Percentiles rank a stretch among this genome's conserved stretches.
These are phyloP conservation scores for Griposia aprilina DNA, from an alignment of 2,888 invertebrate species.

Conservation along the genomic window DNA sequence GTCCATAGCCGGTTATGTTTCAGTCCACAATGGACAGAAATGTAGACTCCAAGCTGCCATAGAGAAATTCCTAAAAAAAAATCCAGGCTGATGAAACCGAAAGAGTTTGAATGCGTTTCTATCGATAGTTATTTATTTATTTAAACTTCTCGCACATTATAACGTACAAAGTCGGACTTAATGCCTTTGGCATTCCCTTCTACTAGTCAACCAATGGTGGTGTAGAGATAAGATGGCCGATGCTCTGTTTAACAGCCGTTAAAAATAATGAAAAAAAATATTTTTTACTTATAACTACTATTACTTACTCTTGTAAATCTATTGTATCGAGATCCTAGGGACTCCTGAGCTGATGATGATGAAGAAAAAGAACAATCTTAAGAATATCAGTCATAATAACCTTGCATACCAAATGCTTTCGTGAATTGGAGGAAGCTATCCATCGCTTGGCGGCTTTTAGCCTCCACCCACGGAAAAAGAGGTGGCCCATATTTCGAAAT, in stretches of 20 bases:
- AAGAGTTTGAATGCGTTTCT: neutral
- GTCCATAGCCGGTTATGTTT: neutral
- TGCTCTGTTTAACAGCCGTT: too few species aligned
- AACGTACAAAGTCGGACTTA: too few species aligned
- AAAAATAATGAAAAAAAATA: too few species aligned
- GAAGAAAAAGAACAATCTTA: neutral
- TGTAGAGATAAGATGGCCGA: too few species aligned
- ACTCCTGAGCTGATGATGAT: neutral
- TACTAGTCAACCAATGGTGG: too few species aligned
- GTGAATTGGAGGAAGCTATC: constrained; percentile 28
- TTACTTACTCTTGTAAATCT: neutral
- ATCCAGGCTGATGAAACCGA: neutral
- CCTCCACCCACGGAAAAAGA: constrained; percentile 30
- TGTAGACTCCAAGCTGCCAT: neutral
- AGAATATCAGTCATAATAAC: neutral
- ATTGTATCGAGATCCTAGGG: neutral
- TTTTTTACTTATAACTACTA: too few species aligned
- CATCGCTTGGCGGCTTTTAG: constrained; percentile 22
- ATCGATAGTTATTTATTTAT: neutral
- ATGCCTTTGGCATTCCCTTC: too few species aligned
- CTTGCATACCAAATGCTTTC: constrained; percentile 9
- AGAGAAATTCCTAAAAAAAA: neutral
- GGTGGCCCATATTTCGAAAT: constrained; percentile 46
- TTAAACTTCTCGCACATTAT: too few species aligned
- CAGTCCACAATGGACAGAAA: neutral